These are phyloP conservation scores for Cydia fagiglandana DNA, from an alignment of 1,140 invertebrate genomes.

Conservation along the genomic window DNA sequence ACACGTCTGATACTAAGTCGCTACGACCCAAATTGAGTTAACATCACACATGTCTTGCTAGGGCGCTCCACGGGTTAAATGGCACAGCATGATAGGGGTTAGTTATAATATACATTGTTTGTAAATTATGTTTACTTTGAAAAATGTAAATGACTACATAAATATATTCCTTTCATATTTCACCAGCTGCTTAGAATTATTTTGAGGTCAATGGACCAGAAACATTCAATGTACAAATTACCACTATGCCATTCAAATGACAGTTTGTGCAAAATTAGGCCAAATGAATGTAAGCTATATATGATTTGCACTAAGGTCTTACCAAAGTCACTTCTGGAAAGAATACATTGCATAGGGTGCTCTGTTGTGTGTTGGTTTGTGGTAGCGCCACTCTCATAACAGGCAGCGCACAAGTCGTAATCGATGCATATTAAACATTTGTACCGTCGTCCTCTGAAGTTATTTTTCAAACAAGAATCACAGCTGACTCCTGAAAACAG, in stretches of 20 bases:
- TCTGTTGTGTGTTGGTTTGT: slow-evolving; percentile 95
- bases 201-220: no score
- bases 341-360: slow-evolving; percentile 99
- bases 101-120: no score
- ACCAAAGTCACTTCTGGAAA: slow-evolving; percentile 98
- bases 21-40: no score
- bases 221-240: not conserved
- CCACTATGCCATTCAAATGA: not conserved
- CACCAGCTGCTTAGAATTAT: no score
- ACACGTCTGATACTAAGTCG: no score
- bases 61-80: no score
- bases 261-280: slow-evolving; percentile 7
- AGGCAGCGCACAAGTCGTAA: slow-evolving; percentile 98
- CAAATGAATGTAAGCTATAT: not conserved
- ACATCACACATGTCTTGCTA: no score
- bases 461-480: slow-evolving; percentile 99
- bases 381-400: slow-evolving; percentile 96
- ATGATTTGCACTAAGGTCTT: slow-evolving; percentile 57
- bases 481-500: slow-evolving; percentile 94
- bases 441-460: slow-evolving; percentile 97
- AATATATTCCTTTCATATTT: no score
- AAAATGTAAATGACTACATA: no score
- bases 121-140: no score
- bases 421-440: slow-evolving; percentile 99
- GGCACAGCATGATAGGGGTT: no score